Evolutionary conservation across 2,888 invertebrate species (phyloP).

Genomic region (Marronus borbonicus): DNA sequence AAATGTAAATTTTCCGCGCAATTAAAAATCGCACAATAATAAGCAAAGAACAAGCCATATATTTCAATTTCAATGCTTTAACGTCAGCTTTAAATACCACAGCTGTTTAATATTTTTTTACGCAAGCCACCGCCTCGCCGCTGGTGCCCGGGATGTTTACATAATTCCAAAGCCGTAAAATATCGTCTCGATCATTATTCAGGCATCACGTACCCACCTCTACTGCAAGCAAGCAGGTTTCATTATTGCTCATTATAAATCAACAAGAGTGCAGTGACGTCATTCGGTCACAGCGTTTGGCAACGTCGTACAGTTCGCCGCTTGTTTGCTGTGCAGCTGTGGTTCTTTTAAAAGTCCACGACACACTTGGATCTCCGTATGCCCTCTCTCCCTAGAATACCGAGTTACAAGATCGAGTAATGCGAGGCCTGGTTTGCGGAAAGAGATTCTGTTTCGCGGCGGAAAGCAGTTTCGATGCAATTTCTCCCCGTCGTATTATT

Average conservation of each 20-base stretch:
- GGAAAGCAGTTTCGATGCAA: conserved; percentile 46
- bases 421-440: conserved; percentile 66
- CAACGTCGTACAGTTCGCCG: conserved; percentile 63
- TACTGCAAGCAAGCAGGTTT: conserved; percentile 63
- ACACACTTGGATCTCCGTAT: conserved; percentile 57
- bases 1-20: conserved; percentile 5
- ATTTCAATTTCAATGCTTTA: conserved; percentile 21
- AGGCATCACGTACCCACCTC: conserved; percentile 60
- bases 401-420: conserved; percentile 68
- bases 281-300: conserved; percentile 60
- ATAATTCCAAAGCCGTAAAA: conserved; percentile 44
- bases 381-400: conserved; percentile 62
- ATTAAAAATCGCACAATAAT: conserved; percentile 6
- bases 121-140: conserved; percentile 15
- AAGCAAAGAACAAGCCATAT: neutral
- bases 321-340: conserved; percentile 37
- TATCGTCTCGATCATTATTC: conserved; percentile 44
- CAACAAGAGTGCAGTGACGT: conserved; percentile 69
- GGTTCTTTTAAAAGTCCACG: conserved; percentile 51
- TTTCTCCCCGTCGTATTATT: conserved; percentile 25
- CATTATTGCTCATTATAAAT: conserved; percentile 70
- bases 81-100: conserved; percentile 41
- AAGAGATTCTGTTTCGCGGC: conserved; percentile 61
- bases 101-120: conserved; percentile 44
- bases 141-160: conserved; percentile 29